These are phyloP conservation scores for Percopsis omiscomaycus DNA, from an alignment of 2,797 vertebrate genomes.

Conservation along the genomic window DNA sequence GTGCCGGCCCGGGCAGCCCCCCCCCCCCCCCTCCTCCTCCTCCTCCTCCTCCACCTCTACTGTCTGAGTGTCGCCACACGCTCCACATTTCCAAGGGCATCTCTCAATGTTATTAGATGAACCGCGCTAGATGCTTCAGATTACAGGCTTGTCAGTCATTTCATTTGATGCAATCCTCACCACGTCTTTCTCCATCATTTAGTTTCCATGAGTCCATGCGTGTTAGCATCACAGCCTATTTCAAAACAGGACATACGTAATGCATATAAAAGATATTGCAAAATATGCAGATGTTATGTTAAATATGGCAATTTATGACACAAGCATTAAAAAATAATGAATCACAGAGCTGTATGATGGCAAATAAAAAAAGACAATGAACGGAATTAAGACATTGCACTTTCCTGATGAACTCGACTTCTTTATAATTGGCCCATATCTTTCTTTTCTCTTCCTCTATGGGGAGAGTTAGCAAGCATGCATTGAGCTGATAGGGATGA, in stretches of 20 bases:
- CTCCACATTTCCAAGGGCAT: slow-evolving; percentile 65
- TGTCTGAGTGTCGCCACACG: slow-evolving; percentile 45
- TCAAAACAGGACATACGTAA: too few species aligned
- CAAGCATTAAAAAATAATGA: slow-evolving; percentile 9
- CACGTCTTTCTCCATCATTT: slow-evolving; percentile 35
- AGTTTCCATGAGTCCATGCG: too few species aligned
- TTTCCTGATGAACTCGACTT: slow-evolving; percentile 34
- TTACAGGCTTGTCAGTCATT: slow-evolving; percentile 65
- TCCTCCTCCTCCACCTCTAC: slow-evolving; percentile 30
- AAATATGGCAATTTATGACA: neutral
- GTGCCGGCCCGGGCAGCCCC: slow-evolving; percentile 6
- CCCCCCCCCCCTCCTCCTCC: slow-evolving; percentile 5
- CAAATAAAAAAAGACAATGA: slow-evolving; percentile 4
- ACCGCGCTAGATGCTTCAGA: slow-evolving; percentile 56
- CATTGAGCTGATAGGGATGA: slow-evolving; percentile 42
- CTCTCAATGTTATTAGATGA: slow-evolving; percentile 56
- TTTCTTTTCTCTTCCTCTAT: slow-evolving; percentile 44
- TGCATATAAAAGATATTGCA: neutral
- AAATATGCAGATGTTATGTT: slow-evolving; percentile 24
- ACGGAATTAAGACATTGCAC: slow-evolving; percentile 9
- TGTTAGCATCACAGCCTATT: too few species aligned
- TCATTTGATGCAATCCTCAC: slow-evolving; percentile 66
- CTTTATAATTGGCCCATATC: slow-evolving; percentile 25
- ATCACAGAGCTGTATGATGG: too few species aligned
- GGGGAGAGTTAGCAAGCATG: slow-evolving; percentile 49